Evolutionary conservation across 2,113 vertebrate species (phyloP).

Genomic region (Apteryx mantelli): DNA sequence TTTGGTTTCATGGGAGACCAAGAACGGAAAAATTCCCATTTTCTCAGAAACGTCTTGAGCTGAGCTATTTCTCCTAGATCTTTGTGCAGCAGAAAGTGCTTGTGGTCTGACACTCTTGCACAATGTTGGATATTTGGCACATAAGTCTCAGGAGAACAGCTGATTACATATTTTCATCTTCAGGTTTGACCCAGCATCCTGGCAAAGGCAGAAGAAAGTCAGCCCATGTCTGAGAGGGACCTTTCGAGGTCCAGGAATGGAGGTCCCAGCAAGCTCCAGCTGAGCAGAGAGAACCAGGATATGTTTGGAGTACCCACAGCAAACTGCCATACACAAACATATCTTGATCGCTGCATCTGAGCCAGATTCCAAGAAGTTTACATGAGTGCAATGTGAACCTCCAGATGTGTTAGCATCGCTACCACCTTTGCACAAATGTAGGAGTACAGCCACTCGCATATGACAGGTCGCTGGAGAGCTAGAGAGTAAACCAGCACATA

Average conservation of each 20-base stretch:
- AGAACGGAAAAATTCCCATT: neutral
- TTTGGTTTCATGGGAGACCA: neutral
- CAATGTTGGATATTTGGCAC: neutral
- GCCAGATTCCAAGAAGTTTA: neutral
- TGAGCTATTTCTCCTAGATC: neutral
- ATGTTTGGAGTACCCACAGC: neutral
- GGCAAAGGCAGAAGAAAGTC: neutral
- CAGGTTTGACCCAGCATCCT: neutral
- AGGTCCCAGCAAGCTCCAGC: neutral
- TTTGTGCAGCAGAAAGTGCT: neutral
- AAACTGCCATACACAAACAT: fast-evolving
- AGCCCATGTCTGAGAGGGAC: neutral
- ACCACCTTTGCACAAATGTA: neutral
- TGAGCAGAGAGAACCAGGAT: neutral
- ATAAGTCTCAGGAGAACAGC: neutral
- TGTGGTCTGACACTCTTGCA: neutral
- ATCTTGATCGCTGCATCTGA: neutral
- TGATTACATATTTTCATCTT: neutral
- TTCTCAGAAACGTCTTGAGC: neutral
- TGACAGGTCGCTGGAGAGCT: neutral
- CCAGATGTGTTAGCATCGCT: neutral
- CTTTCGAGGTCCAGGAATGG: neutral
- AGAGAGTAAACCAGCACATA: neutral
- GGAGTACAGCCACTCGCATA: neutral
- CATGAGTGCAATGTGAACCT: neutral